Conservation (phyloP, 2,888 invertebrate species). For the Caenorhabditis sinica region DNA sequence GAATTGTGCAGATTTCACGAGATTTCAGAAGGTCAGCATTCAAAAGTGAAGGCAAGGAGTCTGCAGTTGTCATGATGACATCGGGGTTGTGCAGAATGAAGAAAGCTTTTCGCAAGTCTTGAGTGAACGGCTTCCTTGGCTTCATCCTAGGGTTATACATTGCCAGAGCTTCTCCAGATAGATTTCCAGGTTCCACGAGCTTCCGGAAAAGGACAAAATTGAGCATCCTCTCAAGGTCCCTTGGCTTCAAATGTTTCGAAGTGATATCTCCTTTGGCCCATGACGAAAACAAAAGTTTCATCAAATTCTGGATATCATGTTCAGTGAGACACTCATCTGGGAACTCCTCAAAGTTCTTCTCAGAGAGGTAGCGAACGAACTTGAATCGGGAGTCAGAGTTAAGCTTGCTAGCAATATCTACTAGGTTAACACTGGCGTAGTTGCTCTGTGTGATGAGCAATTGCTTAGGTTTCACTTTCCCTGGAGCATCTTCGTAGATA, state of each 20-base stretch:
- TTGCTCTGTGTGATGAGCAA: slow-evolving; percentile 24
- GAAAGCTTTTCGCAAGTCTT: not conserved
- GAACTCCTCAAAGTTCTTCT: slow-evolving; percentile 7
- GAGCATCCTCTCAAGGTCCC: not conserved
- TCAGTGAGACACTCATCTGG: slow-evolving; percentile 19
- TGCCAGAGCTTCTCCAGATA: not conserved
- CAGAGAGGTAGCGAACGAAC: slow-evolving; percentile 9
- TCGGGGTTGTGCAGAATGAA: slow-evolving; percentile 13
- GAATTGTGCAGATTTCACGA: not conserved
- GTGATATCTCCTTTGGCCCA: slow-evolving; percentile 5
- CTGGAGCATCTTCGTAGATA: not conserved
- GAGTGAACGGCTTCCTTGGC: too few relatives aligned
- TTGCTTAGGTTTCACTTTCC: not conserved
- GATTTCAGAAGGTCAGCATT: not conserved
- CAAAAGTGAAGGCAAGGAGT: not conserved
- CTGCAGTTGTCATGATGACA: slow-evolving; percentile 9
- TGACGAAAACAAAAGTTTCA: not conserved
- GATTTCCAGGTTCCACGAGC: not conserved
- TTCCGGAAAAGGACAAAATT: not conserved
- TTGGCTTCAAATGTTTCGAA: too few relatives aligned
- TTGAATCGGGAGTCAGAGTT: not conserved
- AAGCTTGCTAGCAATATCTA: not conserved
- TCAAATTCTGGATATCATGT: slow-evolving; percentile 6
- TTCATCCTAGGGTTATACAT: not conserved
- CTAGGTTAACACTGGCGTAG: slow-evolving; percentile 16